A percentile compares a stretch with the other conserved stretches of the same genome.
Conservation (phyloP, 2,888 invertebrate genomes). For the Scaptomyza polygonia region DNA sequence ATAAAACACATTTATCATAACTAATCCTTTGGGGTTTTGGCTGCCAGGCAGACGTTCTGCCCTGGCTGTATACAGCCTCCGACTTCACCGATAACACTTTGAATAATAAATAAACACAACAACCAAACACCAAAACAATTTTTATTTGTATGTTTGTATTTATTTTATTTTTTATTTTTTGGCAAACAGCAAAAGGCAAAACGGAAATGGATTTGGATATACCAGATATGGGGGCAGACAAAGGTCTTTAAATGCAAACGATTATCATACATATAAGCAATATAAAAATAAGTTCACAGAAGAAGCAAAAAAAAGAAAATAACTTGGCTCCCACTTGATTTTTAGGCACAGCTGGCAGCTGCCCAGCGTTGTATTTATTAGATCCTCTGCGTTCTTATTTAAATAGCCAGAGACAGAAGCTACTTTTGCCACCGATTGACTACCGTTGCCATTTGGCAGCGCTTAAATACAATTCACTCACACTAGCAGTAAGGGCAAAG, state of each 20-base stretch:
- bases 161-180: constrained; percentile 25
- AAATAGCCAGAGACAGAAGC: constrained; percentile 36
- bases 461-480: constrained; percentile 70
- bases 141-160: neutral
- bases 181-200: constrained; percentile 49
- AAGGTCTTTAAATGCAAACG: constrained; percentile 77
- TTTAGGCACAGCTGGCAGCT: constrained; percentile 46
- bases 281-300: constrained; percentile 61
- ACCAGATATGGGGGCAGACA: constrained; percentile 35
- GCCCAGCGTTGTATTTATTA: constrained; percentile 63
- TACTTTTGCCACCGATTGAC: constrained; percentile 66
- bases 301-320: neutral
- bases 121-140: constrained; percentile 48
- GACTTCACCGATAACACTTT: constrained; percentile 72
- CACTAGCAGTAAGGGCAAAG: constrained; percentile 20
- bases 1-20: constrained; percentile 80
- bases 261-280: constrained; percentile 80
- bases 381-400: constrained; percentile 42
- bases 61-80: constrained; percentile 17
- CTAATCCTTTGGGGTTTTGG: constrained; percentile 78
- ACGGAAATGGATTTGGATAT: constrained; percentile 41
- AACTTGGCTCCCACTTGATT: constrained; percentile 32
- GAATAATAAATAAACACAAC: constrained; percentile 80
- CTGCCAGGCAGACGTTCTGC: constrained; percentile 56
- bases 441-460: constrained; percentile 71